A percentile compares a stretch with the other conserved stretches of the same genome.
phyloP scores from a whole-genome alignment of 2,888 invertebrate genomes.

The Auanema sp. region DNA sequence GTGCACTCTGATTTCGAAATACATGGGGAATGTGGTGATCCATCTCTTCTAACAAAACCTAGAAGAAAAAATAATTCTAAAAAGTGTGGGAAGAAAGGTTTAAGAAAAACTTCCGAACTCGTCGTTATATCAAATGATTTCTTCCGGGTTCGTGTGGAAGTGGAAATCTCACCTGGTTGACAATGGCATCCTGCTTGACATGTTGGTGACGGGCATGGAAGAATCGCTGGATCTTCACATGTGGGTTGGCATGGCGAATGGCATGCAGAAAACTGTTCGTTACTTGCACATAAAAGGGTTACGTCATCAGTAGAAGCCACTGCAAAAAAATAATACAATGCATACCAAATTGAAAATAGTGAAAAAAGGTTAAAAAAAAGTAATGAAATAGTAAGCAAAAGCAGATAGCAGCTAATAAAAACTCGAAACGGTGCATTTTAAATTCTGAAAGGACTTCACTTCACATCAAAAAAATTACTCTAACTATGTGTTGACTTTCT shows the following conservation, averaged over 20 bases:
- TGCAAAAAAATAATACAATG: slow-evolving; percentile 16
- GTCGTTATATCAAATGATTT: no score
- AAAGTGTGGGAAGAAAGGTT: background rate
- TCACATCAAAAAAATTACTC: background rate
- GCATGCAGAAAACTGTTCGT: slow-evolving; percentile 43
- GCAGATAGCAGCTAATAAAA: background rate
- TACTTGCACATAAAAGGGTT: slow-evolving; percentile 30
- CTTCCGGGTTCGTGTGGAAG: no score
- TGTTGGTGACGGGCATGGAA: slow-evolving; percentile 35
- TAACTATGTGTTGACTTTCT: no score
- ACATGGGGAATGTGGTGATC: slow-evolving; percentile 37
- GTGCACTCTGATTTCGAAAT: slow-evolving; percentile 37
- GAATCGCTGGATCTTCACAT: slow-evolving; percentile 42
- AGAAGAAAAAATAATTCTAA: background rate
- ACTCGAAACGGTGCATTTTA: slow-evolving; percentile 1
- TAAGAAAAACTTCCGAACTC: background rate
- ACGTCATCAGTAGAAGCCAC: slow-evolving; percentile 27
- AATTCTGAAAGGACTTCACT: background rate
- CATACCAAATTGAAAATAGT: background rate
- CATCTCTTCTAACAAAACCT: slow-evolving; percentile 43
- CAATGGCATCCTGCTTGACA: slow-evolving; percentile 47
- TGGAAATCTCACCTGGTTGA: slow-evolving; percentile 29
- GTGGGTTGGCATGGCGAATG: slow-evolving; percentile 42
- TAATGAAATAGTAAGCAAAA: background rate
- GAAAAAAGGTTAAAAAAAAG: background rate